Base-by-base conservation (phyloP, 2,797 vertebrate species). In the Sebastes steindachneri region DNA sequence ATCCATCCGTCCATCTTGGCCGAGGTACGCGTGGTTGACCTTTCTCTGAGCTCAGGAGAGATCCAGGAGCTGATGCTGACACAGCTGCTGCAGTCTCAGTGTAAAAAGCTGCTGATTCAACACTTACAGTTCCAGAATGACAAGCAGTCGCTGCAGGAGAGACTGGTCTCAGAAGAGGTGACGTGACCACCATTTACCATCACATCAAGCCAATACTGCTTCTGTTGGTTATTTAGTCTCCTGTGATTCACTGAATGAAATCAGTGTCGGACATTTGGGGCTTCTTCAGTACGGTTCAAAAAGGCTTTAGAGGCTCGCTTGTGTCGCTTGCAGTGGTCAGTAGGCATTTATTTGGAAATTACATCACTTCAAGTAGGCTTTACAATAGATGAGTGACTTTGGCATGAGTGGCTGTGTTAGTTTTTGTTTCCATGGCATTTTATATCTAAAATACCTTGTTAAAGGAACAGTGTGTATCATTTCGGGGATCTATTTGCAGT, bases 1-100 rank as follows among this genome's bases (percentile, higher is more conserved):
- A 82, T 97, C 62, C 95, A 95, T 58, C 87, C 88, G 0, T 90
- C 92, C 21, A 75, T 97, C 37, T 83, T 97, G 85, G 93, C 96
- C 72, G 76, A 79, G 68, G 86, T 97, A 9, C 89, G 86, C 23
- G 89, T 97, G 33, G 88, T 97, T 58, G 96, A 98, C 90, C 89
- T 97, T 78, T 94, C 95, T 54, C 88, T 95, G 58, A 95, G 96
- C 86, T 79, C 80, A 31, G 88, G 91, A 3, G 93, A 96, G 58
- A 86, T 97, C 60, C 93, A 95, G 88, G 94, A 96, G 68, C 86
- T 96, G 77, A 89, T 97, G 89, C 91, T 97, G 87, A 90, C 92
- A 19, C 95, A 96, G 88, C 88, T 97, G 53, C 71, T 96, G 86
- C 89, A 86, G 25, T 64, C 84, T 1, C 93, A 96, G 68, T 68